Evolutionary conservation across 2,888 invertebrate species (phyloP).

Genomic region (Phaonia tiefii): DNA sequence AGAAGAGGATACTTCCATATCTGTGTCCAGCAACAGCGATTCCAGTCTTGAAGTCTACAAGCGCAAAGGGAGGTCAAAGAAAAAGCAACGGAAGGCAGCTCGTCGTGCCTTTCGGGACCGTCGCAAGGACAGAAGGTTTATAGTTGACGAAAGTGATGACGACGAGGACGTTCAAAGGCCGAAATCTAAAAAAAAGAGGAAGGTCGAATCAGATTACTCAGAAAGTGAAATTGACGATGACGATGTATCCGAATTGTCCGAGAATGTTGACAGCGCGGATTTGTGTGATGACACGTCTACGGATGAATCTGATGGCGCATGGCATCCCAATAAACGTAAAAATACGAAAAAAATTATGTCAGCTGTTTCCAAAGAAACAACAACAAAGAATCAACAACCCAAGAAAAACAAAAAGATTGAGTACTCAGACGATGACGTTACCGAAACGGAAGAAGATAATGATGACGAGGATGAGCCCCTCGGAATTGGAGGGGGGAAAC

Average conservation of each 20-base stretch:
- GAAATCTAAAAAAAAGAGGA: slow-evolving; percentile 82
- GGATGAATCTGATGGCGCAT: slow-evolving; percentile 78
- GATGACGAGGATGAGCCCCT: slow-evolving; percentile 81
- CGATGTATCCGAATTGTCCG: slow-evolving; percentile 76
- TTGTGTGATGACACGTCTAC: slow-evolving; percentile 80
- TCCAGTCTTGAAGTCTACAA: slow-evolving; percentile 81
- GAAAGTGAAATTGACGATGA: slow-evolving; percentile 83
- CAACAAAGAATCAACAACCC: slow-evolving; percentile 70
- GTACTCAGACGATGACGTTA: slow-evolving; percentile 77
- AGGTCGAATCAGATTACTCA: slow-evolving; percentile 82
- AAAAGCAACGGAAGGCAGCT: slow-evolving; percentile 81
- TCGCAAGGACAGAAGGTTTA: slow-evolving; percentile 78
- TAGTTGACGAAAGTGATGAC: slow-evolving; percentile 83
- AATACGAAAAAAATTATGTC: slow-evolving; percentile 72
- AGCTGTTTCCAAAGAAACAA: slow-evolving; percentile 74
- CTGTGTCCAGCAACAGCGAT: slow-evolving; percentile 83
- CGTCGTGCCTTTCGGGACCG: slow-evolving; percentile 81
- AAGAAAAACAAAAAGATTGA: slow-evolving; percentile 76
- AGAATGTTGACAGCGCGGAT: slow-evolving; percentile 80
- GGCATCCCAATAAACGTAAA: slow-evolving; percentile 78
- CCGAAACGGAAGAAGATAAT: slow-evolving; percentile 85
- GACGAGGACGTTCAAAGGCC: slow-evolving; percentile 81
- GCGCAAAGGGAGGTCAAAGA: slow-evolving; percentile 81
- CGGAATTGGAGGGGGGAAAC: slow-evolving; percentile 75
- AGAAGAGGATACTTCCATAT: slow-evolving; percentile 81